Base-by-base conservation (phyloP, 2,888 invertebrate genomes). In the Drosophila suboccidentalis region DNA sequence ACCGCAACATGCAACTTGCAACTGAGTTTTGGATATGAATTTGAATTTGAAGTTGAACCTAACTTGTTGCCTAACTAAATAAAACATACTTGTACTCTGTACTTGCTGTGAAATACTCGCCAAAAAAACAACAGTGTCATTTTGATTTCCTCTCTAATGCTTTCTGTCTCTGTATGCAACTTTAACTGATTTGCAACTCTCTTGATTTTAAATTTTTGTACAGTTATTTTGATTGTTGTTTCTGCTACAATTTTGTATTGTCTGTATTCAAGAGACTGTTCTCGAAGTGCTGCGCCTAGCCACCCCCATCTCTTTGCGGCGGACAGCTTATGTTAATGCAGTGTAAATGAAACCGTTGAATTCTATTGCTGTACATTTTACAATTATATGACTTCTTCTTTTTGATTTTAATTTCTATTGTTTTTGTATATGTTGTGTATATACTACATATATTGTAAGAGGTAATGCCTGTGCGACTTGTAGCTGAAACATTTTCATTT, bases 321-420 rank as follows among this genome's bases (percentile, higher is more conserved):
- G 22, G 22, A 22, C 60, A 64, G 75, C 75, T 85, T 85, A 85
- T 82, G 82, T 75, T 80, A 82, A 82, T 85, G 75, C 75, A 67
- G 66, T 75, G 78, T 83, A 70, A 55, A 70, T 75, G 71, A 76
- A 62, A 68, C 55, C 65, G 67, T 70, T 73, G 61, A 64, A 65
- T 62, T 80, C 67, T 55, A 39, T 67, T 57, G 60, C 49, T 73
- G 41, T 60, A 41, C 34, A 61, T 60, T 64, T 53, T 44, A 64
- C 43, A 36, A 22, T 53, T 11, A 19, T 19, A 8, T 8, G 17
- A 26, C 15, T 15, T 43, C 29, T 44, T 62, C 44, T 53, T 38
- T 22, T 34, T 67, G 59, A 32, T 49, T 58, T 39, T 15, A 64
- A 58, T 38, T 54, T 32, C 26, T 19, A 17, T 59, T 34, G 46